Conservation (phyloP, 2,888 invertebrate genomes). For the Orthosia cruda region DNA sequence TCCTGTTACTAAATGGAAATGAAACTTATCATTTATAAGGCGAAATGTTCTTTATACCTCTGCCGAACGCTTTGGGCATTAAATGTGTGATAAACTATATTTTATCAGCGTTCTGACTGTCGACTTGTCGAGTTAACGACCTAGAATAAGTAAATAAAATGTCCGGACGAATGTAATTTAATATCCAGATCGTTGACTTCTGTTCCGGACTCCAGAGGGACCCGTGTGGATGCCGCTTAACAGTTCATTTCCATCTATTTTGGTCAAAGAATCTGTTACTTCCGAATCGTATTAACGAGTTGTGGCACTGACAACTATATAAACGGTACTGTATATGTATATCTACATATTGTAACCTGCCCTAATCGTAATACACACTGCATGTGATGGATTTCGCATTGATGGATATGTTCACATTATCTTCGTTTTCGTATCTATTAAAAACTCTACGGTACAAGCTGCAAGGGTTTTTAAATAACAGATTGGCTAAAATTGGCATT, state of each 20-base stretch:
- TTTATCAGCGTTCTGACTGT: conserved; percentile 5
- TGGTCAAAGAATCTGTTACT: conserved; percentile 37
- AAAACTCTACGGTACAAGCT: background rate
- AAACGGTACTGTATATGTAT: background rate
- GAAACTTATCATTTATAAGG: too few species aligned
- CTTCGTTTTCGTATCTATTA: background rate
- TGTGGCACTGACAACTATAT: conserved; percentile 2
- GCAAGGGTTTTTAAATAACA: background rate
- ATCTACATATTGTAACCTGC: background rate
- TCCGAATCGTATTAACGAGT: conserved; percentile 25
- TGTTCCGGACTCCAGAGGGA: conserved; percentile 37
- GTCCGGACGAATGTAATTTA: conserved; percentile 54
- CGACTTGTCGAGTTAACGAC: conserved; percentile 34
- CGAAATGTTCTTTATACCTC: too few species aligned
- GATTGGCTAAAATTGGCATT: background rate
- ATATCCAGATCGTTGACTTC: conserved; percentile 45
- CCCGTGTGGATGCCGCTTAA: conserved; percentile 34
- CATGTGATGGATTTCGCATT: conserved; percentile 9
- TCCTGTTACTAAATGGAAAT: too few species aligned
- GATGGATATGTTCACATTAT: background rate
- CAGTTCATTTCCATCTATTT: conserved; percentile 41
- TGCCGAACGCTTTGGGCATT: background rate
- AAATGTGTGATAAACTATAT: background rate
- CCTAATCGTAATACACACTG: background rate
- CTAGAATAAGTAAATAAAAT: conserved; percentile 43